Evolutionary conservation across 2,888 invertebrate genomes (phyloP).

Genomic region (Perizoma flavofasciatum): DNA sequence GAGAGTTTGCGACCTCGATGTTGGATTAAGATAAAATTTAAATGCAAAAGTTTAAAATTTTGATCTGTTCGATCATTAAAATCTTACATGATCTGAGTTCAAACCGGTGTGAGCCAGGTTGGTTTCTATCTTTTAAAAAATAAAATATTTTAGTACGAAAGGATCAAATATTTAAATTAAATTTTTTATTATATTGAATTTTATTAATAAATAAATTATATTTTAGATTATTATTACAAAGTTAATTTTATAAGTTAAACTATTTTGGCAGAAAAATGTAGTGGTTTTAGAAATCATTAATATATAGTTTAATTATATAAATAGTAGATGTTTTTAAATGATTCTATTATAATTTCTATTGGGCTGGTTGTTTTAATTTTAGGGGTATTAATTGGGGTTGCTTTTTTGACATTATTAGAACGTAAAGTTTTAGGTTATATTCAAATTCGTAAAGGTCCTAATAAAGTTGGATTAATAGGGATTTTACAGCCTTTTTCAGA

Average conservation of each 20-base stretch:
- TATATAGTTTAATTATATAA: constrained; percentile 80
- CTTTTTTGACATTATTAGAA: constrained; percentile 89
- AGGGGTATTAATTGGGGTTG: constrained; percentile 85
- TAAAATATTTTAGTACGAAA: constrained; percentile 90
- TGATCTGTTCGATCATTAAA: constrained; percentile 93
- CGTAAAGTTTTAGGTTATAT: constrained; percentile 88
- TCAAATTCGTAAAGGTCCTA: constrained; percentile 89
- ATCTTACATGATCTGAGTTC: constrained; percentile 95
- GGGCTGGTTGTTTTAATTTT: constrained; percentile 82
- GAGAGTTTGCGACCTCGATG: constrained; percentile 94
- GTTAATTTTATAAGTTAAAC: constrained; percentile 31
- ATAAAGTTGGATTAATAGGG: constrained; percentile 86
- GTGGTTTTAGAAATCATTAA: constrained; percentile 88
- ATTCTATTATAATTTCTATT: constrained; percentile 68
- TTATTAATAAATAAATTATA: constrained; percentile 45
- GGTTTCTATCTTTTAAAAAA: constrained; percentile 90
- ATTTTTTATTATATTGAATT: constrained; percentile 73
- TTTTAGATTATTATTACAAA: constrained; percentile 30
- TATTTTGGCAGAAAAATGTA: constrained; percentile 88
- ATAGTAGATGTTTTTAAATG: constrained; percentile 80
- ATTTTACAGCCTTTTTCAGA: constrained; percentile 88
- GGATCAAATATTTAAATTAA: constrained; percentile 86
- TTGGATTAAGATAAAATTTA: constrained; percentile 91
- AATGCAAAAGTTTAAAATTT: constrained; percentile 87
- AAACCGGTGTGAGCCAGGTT: constrained; percentile 93